Percentiles rank a stretch among this genome's conserved stretches.
Evolutionary conservation across 2,888 invertebrate genomes (phyloP).

Genomic region (Abscondita cerata): DNA sequence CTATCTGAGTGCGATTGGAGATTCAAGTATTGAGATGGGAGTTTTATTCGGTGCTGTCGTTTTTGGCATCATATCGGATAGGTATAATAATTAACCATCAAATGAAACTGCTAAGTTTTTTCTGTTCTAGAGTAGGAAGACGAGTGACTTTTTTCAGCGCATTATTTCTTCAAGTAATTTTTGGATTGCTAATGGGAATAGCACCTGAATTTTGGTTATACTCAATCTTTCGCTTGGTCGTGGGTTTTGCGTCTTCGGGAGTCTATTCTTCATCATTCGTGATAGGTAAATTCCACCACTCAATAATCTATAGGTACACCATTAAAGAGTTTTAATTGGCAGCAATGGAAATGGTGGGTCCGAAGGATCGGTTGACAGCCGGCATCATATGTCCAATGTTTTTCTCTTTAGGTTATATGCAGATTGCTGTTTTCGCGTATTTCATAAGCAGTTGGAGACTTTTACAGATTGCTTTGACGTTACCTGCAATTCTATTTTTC

Average conservation of each 20-base stretch:
- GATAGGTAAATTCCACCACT: constrained; percentile 62
- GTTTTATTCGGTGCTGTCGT: constrained; percentile 75
- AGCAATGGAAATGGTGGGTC: constrained; percentile 77
- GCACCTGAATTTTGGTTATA: constrained; percentile 74
- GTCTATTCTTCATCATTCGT: constrained; percentile 81
- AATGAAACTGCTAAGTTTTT: too few relatives aligned
- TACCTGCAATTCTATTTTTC: constrained; percentile 72
- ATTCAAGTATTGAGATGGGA: constrained; percentile 75
- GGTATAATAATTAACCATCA: constrained; percentile 48
- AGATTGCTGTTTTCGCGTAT: constrained; percentile 72
- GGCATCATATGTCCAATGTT: constrained; percentile 78
- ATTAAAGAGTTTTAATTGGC: constrained; percentile 14
- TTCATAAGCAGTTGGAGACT: constrained; percentile 72
- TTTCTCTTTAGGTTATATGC: constrained; percentile 75
- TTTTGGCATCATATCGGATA: constrained; percentile 76
- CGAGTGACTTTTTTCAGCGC: constrained; percentile 76
- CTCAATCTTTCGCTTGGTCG: constrained; percentile 68
- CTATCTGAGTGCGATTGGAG: constrained; percentile 70
- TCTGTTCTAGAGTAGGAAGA: constrained; percentile 67
- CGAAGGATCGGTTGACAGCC: constrained; percentile 70
- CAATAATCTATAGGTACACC: neutral
- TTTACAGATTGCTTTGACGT: constrained; percentile 72
- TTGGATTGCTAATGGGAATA: constrained; percentile 70
- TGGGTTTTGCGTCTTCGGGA: constrained; percentile 78
- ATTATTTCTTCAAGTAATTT: constrained; percentile 71